Evolutionary conservation across 2,888 invertebrate species (phyloP).

Genomic region (Tyria jacobaeae): DNA sequence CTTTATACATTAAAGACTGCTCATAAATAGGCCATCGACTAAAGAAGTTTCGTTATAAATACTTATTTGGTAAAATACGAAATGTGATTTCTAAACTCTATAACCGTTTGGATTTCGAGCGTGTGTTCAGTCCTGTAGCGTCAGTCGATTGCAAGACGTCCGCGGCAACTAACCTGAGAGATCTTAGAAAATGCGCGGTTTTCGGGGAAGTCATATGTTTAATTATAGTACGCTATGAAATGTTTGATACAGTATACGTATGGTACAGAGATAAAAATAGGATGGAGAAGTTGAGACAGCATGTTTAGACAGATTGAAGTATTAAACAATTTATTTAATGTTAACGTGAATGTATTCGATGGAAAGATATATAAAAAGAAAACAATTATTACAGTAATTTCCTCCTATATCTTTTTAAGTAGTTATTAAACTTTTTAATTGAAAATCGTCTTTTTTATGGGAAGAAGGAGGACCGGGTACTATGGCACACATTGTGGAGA

Average conservation of each 20-base stretch:
- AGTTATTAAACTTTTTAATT: too few species aligned
- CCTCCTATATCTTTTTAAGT: too few species aligned
- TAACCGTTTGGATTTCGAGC: conserved; percentile 69
- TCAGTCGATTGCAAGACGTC: conserved; percentile 67
- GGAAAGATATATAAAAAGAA: too few species aligned
- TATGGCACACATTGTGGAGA: too few species aligned
- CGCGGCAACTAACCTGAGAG: conserved; percentile 71
- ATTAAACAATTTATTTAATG: too few species aligned
- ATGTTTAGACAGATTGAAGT: not conserved
- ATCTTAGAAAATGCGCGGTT: conserved; percentile 70
- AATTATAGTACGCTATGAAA: conserved; percentile 71
- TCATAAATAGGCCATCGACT: conserved; percentile 8
- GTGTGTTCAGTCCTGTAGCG: conserved; percentile 72
- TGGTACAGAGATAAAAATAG: conserved; percentile 46
- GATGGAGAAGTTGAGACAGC: not conserved
- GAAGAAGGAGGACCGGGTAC: too few species aligned
- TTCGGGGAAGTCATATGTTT: conserved; percentile 74
- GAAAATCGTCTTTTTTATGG: too few species aligned
- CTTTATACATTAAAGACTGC: not conserved
- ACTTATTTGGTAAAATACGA: conserved; percentile 20
- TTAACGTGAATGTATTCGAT: too few species aligned
- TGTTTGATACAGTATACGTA: conserved; percentile 53
- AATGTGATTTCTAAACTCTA: conserved; percentile 30
- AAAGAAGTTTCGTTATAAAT: conserved; percentile 3
- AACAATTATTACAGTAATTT: too few species aligned